phyloP scores from a whole-genome alignment of 2,888 invertebrate genomes.

The Podotricha telesiphe region DNA sequence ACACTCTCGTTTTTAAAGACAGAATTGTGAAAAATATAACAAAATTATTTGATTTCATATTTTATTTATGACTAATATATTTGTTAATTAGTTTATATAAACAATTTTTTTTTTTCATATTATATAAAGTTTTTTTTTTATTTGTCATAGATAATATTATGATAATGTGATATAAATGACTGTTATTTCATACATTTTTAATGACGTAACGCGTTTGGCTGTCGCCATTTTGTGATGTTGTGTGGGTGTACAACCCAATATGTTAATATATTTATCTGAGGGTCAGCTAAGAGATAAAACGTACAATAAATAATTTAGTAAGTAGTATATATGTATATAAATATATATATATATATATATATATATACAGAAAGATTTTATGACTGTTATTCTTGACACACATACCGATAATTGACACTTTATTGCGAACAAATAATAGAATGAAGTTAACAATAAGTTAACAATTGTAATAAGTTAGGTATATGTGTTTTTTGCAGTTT shows the following conservation, averaged over 20 bases:
- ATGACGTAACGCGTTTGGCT: constrained; percentile 26
- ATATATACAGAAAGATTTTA: constrained; percentile 30
- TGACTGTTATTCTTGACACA: constrained; percentile 30
- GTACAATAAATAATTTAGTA: constrained; percentile 33
- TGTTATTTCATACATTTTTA: constrained; percentile 15
- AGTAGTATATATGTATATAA: constrained; percentile 26
- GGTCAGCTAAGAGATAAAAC: constrained; percentile 38
- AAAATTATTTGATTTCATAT: not conserved
- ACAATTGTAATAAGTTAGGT: not conserved
- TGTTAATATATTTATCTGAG: constrained; percentile 33
- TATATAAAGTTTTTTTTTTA: not conserved
- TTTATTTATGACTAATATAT: not conserved
- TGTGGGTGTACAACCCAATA: constrained; percentile 37
- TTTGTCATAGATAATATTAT: not conserved
- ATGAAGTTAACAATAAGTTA: constrained; percentile 14
- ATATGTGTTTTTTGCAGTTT: not conserved
- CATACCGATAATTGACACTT: constrained; percentile 26
- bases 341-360: constrained; percentile 28
- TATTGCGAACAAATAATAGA: constrained; percentile 16
- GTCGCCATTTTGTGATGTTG: constrained; percentile 12
- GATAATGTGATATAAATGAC: not conserved
- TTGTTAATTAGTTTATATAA: not conserved
- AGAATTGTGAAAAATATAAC: not conserved
- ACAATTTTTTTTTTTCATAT: too few relatives aligned
- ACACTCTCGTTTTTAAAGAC: not conserved